Evolutionary conservation across 2,113 vertebrate genomes (phyloP).

Genomic region (Gulo gulo): DNA sequence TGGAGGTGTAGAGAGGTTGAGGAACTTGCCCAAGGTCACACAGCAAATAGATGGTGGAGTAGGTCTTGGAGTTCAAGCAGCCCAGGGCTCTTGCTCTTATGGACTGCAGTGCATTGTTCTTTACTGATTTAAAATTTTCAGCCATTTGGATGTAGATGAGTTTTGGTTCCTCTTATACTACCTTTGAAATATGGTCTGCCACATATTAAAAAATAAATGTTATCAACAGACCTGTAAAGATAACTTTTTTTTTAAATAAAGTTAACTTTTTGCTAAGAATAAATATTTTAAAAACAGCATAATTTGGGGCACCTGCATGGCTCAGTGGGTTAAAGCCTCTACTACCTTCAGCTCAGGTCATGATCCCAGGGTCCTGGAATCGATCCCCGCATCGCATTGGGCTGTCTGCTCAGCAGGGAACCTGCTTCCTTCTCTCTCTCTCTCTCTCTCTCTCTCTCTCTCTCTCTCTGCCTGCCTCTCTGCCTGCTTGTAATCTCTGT

Average conservation of each 20-base stretch:
- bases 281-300: not conserved
- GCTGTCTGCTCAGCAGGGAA: too few species aligned
- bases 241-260: not conserved
- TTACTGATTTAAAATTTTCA: not conserved
- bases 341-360: too few species aligned
- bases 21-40: not conserved
- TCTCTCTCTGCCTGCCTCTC: too few species aligned
- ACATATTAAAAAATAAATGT: not conserved
- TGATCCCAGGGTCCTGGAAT: too few species aligned
- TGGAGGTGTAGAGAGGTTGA: not conserved
- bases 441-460: too few species aligned
- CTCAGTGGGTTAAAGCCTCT: too few species aligned
- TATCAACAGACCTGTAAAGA: not conserved
- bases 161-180: not conserved
- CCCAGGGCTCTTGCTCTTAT: not conserved
- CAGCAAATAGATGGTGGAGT: not conserved
- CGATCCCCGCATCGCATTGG: rapidly evolving
- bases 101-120: not conserved
- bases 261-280: not conserved
- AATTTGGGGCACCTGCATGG: too few species aligned
- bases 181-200: not conserved
- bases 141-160: not conserved
- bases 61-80: not conserved
- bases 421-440: too few species aligned
- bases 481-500: too few species aligned